Percentiles rank a stretch among this genome's conserved stretches.
Evolutionary conservation across 2,888 invertebrate species (phyloP).

Genomic region (Tipula helvola): DNA sequence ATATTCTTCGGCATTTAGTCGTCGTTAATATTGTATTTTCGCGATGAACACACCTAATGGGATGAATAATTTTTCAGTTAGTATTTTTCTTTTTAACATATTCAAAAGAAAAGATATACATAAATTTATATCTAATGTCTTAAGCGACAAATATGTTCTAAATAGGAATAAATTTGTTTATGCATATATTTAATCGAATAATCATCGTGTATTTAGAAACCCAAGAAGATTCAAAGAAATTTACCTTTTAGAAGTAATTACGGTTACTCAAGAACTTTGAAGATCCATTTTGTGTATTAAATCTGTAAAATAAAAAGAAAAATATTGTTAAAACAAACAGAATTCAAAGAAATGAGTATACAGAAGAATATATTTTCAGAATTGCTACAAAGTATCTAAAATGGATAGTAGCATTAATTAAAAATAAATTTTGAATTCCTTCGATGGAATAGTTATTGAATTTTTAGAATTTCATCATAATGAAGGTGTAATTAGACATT

Average conservation of each 20-base stretch:
- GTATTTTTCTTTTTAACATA: too few relatives aligned
- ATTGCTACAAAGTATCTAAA: background rate
- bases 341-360: background rate
- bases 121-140: background rate
- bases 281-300: background rate
- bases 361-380: background rate
- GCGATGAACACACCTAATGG: too few relatives aligned
- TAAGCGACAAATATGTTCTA: background rate
- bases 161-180: background rate
- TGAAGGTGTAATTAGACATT: too few relatives aligned
- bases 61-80: too few relatives aligned
- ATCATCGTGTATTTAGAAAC: background rate
- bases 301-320: background rate
- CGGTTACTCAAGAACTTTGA: background rate
- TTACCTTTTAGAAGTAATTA: background rate
- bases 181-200: background rate
- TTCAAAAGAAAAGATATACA: too few relatives aligned
- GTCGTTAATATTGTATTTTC: too few relatives aligned
- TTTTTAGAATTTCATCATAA: too few relatives aligned
- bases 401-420: too few relatives aligned
- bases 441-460: too few relatives aligned
- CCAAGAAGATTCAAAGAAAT: background rate
- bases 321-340: background rate
- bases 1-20: too few relatives aligned
- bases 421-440: too few relatives aligned